These are phyloP conservation scores for Polymixis flavicincta DNA, from an alignment of 2,888 invertebrate genomes.

Conservation along the genomic window DNA sequence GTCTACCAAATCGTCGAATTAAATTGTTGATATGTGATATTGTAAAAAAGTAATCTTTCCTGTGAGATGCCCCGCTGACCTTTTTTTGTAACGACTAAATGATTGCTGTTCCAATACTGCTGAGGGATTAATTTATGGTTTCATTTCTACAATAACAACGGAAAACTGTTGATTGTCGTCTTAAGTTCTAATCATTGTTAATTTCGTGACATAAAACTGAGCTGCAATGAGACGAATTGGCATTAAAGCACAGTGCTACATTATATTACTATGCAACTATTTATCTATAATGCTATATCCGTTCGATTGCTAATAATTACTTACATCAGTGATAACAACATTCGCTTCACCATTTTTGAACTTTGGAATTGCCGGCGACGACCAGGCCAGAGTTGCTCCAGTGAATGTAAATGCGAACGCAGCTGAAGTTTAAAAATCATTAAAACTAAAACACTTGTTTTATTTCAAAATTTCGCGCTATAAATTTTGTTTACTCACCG, in stretches of 20 bases:
- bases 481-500: slow-evolving; percentile 75
- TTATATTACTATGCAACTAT: background rate
- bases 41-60: background rate
- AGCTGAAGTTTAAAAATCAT: slow-evolving; percentile 71
- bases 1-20: slow-evolving; percentile 13
- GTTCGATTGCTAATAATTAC: slow-evolving; percentile 61
- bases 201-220: slow-evolving; percentile 1
- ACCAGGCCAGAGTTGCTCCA: slow-evolving; percentile 88
- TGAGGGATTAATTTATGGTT: background rate
- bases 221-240: slow-evolving; percentile 8
- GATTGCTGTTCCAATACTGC: background rate
- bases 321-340: slow-evolving; percentile 84
- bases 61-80: background rate
- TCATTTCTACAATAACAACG: slow-evolving; percentile 3
- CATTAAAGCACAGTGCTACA: background rate
- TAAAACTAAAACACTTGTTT: slow-evolving; percentile 26
- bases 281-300: slow-evolving; percentile 8
- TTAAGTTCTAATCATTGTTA: background rate
- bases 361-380: slow-evolving; percentile 90
- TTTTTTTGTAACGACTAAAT: slow-evolving; percentile 9
- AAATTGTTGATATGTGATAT: background rate
- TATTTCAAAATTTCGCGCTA: slow-evolving; percentile 70
- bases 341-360: slow-evolving; percentile 84
- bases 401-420: slow-evolving; percentile 86
- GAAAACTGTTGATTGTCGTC: background rate